Conservation (phyloP, 2,113 vertebrate species). For the Passer montanus region DNA sequence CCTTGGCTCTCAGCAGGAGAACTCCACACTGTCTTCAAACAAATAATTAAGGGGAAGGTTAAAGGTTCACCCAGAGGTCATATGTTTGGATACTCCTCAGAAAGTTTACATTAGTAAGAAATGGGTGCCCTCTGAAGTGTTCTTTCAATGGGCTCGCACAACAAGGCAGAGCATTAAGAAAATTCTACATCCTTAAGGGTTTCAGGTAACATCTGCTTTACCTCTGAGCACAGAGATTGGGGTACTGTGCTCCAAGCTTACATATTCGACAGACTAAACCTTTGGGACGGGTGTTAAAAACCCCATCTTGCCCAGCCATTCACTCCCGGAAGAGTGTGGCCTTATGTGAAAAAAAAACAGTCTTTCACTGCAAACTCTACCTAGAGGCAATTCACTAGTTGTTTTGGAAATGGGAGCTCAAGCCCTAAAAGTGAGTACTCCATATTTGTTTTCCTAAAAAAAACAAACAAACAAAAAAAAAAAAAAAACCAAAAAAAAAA, state of each 20-base stretch:
- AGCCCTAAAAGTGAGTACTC: neutral
- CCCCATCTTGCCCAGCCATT: neutral
- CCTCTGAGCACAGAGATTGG: neutral
- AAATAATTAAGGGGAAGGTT: conserved; percentile 99
- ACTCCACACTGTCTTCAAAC: conserved; percentile 99
- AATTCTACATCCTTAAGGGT: conserved; percentile 60
- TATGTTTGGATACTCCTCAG: conserved; percentile 93
- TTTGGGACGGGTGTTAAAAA: neutral
- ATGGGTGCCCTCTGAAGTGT: conserved; percentile 72
- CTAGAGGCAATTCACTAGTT: neutral
- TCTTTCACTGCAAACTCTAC: neutral
- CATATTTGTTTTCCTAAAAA: neutral
- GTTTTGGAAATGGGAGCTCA: neutral
- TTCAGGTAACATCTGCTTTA: conserved; percentile 44
- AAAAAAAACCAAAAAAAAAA: neutral
- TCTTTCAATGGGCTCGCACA: conserved; percentile 67
- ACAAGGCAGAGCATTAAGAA: conserved; percentile 72
- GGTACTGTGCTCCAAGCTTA: neutral
- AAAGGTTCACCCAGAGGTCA: conserved; percentile 93
- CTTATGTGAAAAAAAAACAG: neutral
- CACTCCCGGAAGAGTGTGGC: neutral
- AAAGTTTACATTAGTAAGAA: conserved; percentile 92
- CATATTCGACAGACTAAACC: neutral
- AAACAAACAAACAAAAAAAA: neutral
- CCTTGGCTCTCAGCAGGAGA: conserved; percentile 90